Evolutionary conservation across 2,888 invertebrate species (phyloP).

Genomic region (Dyspetes luteomarginatus): DNA sequence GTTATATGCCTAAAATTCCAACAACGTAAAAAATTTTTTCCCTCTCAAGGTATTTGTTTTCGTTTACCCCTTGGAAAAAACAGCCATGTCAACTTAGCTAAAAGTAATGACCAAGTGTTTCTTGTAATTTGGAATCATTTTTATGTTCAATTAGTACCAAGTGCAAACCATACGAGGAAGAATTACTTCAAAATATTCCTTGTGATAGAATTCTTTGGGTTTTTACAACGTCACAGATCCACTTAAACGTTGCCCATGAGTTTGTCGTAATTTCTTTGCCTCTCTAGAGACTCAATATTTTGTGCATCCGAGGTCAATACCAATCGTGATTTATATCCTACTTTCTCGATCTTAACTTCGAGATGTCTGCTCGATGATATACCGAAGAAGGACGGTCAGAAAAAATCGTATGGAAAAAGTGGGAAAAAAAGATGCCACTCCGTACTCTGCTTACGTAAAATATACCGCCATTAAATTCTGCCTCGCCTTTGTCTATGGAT

Average conservation of each 20-base stretch:
- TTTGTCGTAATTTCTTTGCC: not conserved
- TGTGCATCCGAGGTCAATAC: not conserved
- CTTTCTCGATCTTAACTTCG: not conserved
- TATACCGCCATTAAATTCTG: slow-evolving; percentile 27
- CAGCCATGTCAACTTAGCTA: not conserved
- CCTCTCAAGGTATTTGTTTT: not conserved
- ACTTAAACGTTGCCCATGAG: too few species aligned
- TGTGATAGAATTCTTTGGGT: too few species aligned
- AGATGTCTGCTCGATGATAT: not conserved
- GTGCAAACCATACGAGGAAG: not conserved
- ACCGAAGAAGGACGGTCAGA: not conserved
- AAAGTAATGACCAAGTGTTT: slow-evolving; percentile 7
- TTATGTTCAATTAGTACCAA: slow-evolving; percentile 27
- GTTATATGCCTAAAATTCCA: not conserved
- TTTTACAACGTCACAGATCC: not conserved
- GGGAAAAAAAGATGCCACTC: not conserved
- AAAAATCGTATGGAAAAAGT: slow-evolving; percentile 16
- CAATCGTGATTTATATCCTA: slow-evolving; percentile 17
- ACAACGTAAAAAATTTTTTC: not conserved
- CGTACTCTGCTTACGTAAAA: slow-evolving; percentile 32
- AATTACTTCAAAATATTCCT: too few species aligned
- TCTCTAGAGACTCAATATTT: too few species aligned
- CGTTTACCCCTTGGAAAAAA: not conserved
- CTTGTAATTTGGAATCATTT: too few species aligned
- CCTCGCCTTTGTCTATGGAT: slow-evolving; percentile 28